Percentiles rank a stretch among this genome's conserved stretches.
Evolutionary conservation across 2,797 vertebrate species (phyloP).

Genomic region (Phataginus tricuspis): DNA sequence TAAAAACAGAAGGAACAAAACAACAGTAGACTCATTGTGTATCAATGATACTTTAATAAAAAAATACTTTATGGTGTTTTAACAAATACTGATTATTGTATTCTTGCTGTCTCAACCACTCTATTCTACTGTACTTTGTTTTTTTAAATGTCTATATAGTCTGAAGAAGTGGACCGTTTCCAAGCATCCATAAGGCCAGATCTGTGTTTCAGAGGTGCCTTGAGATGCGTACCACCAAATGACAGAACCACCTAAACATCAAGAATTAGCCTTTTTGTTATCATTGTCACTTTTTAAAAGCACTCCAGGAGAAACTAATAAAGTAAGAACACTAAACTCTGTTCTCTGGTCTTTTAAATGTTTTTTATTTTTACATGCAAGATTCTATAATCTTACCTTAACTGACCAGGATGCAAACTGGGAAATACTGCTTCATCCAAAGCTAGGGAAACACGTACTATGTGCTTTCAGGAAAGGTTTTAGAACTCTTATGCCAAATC

Average conservation of each 20-base stretch:
- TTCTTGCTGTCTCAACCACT: background rate
- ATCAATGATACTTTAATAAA: background rate
- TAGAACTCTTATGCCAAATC: background rate
- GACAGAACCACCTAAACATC: background rate
- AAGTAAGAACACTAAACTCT: slow-evolving; percentile 8
- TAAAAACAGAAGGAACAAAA: too few relatives aligned
- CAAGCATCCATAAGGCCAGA: background rate
- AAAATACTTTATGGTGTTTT: background rate
- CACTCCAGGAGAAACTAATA: background rate
- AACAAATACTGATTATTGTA: background rate
- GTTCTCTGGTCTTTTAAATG: background rate
- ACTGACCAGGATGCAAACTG: background rate
- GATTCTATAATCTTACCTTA: background rate
- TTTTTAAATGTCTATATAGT: background rate
- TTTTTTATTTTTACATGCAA: slow-evolving; percentile 19
- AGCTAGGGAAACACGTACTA: background rate
- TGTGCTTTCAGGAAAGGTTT: background rate
- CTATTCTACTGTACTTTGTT: slow-evolving; percentile 2
- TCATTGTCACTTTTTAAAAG: background rate
- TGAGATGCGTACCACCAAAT: background rate
- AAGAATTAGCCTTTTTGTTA: background rate
- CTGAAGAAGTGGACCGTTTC: background rate
- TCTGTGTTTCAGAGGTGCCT: background rate
- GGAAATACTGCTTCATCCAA: background rate
- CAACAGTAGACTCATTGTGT: too few relatives aligned